phyloP scores from a whole-genome alignment of 2,113 vertebrate species.

The Tachycineta bicolor region DNA sequence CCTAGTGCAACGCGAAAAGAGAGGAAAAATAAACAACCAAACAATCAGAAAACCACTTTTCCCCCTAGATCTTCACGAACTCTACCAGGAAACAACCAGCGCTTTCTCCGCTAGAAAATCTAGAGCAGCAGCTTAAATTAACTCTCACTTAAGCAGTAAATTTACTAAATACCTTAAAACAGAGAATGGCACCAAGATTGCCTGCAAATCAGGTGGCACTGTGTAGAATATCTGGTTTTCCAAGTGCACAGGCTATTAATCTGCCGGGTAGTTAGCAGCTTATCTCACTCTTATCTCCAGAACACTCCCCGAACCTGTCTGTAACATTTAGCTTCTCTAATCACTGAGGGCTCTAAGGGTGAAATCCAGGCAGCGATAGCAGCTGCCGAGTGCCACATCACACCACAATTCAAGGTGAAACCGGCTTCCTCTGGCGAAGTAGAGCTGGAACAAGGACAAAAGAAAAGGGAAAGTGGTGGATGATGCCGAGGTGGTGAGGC shows the following conservation, averaged over 20 bases:
- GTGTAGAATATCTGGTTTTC: neutral
- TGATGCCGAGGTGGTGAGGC: neutral
- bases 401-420: neutral
- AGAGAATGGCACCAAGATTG: neutral
- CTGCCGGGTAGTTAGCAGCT: neutral
- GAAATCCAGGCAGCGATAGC: neutral
- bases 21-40: neutral
- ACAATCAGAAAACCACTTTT: neutral
- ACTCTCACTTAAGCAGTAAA: neutral
- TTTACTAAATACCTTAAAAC: neutral
- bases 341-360: neutral
- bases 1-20: neutral
- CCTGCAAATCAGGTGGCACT: neutral
- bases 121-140: neutral
- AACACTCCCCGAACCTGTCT: neutral
- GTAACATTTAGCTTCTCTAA: neutral
- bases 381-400: neutral
- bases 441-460: neutral
- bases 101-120: neutral
- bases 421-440: neutral
- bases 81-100: neutral
- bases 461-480: neutral
- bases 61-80: neutral
- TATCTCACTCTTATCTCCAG: constrained; percentile 8
- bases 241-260: neutral